Evolutionary conservation across 2,797 vertebrate species (phyloP).

Genomic region (Parambassis ranga): DNA sequence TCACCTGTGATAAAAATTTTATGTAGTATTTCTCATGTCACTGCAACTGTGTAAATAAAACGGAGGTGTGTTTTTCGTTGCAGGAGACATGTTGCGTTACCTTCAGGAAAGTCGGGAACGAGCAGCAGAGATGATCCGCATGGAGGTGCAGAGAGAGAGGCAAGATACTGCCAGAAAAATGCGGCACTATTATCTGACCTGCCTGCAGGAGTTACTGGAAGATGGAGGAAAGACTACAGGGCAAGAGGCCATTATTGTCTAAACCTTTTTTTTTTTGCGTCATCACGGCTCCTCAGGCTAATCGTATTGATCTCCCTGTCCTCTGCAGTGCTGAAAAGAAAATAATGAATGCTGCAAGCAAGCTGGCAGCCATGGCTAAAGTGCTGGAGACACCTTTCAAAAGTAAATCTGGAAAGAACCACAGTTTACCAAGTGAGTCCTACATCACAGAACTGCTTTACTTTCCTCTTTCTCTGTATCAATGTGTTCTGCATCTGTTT

Average conservation of each 20-base stretch:
- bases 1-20: too few species aligned
- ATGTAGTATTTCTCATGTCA: too few species aligned
- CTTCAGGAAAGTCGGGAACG: constrained; percentile 92
- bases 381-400: constrained; percentile 88
- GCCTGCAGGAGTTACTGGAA: constrained; percentile 91
- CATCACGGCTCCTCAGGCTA: not conserved
- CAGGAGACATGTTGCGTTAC: constrained; percentile 93
- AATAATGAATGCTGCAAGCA: constrained; percentile 93
- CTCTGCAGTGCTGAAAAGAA: constrained; percentile 90
- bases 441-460: not conserved
- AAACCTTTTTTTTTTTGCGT: constrained; percentile 21
- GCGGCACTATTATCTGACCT: constrained; percentile 91
- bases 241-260: constrained; percentile 66
- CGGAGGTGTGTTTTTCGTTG: not conserved
- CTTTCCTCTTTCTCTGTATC: not conserved
- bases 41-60: not conserved
- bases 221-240: constrained; percentile 84
- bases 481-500: not conserved
- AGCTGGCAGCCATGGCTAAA: constrained; percentile 92
- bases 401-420: constrained; percentile 63
- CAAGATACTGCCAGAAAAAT: constrained; percentile 91
- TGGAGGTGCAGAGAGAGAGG: constrained; percentile 88
- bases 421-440: constrained; percentile 58
- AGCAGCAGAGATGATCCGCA: constrained; percentile 88
- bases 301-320: constrained; percentile 22